phyloP scores from a whole-genome alignment of 2,888 invertebrate species.

The Pristionchus japonicus region DNA sequence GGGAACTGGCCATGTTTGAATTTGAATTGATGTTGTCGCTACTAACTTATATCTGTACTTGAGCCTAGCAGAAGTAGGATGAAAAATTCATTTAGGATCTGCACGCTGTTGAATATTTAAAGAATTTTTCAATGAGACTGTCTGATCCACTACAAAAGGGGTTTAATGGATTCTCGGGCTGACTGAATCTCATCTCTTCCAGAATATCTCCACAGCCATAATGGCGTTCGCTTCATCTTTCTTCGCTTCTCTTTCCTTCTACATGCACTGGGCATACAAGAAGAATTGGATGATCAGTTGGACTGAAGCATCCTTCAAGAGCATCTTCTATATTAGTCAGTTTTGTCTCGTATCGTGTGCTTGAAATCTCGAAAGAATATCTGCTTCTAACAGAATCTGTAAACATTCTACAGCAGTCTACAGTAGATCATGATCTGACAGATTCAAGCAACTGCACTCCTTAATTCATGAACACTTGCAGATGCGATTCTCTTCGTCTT shows the following conservation, averaged over 20 bases:
- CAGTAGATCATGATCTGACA: no score
- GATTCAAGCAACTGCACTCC: no score
- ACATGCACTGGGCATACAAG: constrained; percentile 69
- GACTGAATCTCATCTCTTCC: constrained; percentile 14
- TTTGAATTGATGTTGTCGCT: neutral
- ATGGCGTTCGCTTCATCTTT: constrained; percentile 67
- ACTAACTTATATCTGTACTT: neutral
- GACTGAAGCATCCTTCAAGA: constrained; percentile 55
- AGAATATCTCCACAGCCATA: constrained; percentile 69
- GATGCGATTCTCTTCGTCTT: constrained; percentile 56
- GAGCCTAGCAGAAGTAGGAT: neutral
- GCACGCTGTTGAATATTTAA: neutral
- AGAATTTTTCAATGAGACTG: no score
- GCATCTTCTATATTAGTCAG: constrained; percentile 63
- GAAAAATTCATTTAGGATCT: neutral
- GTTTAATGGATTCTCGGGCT: no score
- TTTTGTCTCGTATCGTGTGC: no score
- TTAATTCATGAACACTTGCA: constrained; percentile 49
- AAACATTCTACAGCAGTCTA: no score
- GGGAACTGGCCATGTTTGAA: no score
- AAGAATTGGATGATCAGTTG: constrained; percentile 66
- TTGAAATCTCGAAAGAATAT: no score
- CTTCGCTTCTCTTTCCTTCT: constrained; percentile 66
- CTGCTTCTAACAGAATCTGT: no score
- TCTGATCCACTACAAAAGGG: no score